Conservation (phyloP, 2,888 invertebrate genomes). For the Hoplodrina ambigua region DNA sequence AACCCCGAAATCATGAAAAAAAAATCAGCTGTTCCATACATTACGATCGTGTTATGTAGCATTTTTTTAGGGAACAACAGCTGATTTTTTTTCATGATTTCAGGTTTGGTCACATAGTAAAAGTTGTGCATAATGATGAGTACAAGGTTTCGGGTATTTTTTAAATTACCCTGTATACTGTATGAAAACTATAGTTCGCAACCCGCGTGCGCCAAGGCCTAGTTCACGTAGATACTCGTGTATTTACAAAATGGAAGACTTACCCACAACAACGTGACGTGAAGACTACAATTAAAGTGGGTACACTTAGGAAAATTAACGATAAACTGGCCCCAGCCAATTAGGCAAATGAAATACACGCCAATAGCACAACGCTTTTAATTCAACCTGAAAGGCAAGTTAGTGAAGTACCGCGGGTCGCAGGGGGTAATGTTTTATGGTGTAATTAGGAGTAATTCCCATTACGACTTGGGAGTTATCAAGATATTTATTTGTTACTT, state of each 20-base stretch:
- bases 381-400: constrained; percentile 36
- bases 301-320: constrained; percentile 61
- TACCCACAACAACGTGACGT: constrained; percentile 24
- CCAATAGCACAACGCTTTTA: constrained; percentile 38
- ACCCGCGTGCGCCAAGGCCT: not conserved
- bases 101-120: too few relatives aligned
- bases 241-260: constrained; percentile 31
- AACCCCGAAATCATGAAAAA: too few relatives aligned
- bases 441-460: constrained; percentile 22
- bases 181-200: too few relatives aligned
- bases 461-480: constrained; percentile 11
- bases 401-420: not conserved
- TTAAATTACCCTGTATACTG: too few relatives aligned
- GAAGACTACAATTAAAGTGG: constrained; percentile 37
- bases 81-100: too few relatives aligned
- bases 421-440: constrained; percentile 21
- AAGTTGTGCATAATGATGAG: too few relatives aligned
- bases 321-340: constrained; percentile 47
- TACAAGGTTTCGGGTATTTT: too few relatives aligned
- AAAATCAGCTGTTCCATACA: too few relatives aligned
- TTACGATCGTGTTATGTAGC: too few relatives aligned
- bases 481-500: constrained; percentile 2
- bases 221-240: not conserved
- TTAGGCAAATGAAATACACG: constrained; percentile 60
- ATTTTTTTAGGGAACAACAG: too few relatives aligned